A percentile compares a stretch with the other conserved stretches of the same genome.
These are phyloP conservation scores for Leucopsar rothschildi DNA, from an alignment of 2,113 vertebrate genomes.

Conservation along the genomic window DNA sequence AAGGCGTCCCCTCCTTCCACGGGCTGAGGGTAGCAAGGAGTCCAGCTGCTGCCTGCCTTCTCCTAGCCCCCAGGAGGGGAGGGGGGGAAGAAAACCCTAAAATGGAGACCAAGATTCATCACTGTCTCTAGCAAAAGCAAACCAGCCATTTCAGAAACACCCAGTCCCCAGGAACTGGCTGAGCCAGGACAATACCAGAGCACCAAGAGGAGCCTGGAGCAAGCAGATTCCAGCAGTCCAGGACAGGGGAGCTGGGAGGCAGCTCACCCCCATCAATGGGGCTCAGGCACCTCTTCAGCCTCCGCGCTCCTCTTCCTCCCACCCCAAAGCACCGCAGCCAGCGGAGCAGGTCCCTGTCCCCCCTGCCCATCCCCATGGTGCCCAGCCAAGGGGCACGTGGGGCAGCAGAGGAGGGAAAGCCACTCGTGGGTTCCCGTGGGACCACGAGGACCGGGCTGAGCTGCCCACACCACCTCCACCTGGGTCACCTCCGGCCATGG, in stretches of 20 bases:
- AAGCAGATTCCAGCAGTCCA: not conserved
- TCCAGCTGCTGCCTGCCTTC: constrained; percentile 20
- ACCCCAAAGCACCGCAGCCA: not conserved
- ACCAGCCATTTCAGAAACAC: not conserved
- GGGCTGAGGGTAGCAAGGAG: not conserved
- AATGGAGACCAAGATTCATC: constrained; percentile 25
- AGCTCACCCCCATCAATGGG: not conserved
- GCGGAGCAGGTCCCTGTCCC: not conserved
- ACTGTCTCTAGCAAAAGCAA: not conserved
- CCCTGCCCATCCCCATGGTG: not conserved
- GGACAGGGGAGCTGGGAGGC: not conserved
- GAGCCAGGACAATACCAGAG: not conserved
- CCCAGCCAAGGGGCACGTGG: not conserved
- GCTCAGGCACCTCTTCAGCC: not conserved
- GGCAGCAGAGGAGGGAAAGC: not conserved
- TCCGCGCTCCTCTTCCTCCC: not conserved
- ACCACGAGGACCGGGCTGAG: not conserved
- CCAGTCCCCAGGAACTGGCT: not conserved
- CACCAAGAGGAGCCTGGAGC: not conserved
- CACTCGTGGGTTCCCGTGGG: not conserved
- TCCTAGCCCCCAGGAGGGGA: not conserved
- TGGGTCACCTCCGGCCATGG: not conserved
- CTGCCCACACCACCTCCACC: constrained; percentile 4
- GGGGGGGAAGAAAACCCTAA: not conserved
- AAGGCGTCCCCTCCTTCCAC: constrained; percentile 39